Evolutionary conservation across 2,797 vertebrate species (phyloP), one percentile per base, ranked within the genome.

Genomic region (Sebastes minor): DNA sequence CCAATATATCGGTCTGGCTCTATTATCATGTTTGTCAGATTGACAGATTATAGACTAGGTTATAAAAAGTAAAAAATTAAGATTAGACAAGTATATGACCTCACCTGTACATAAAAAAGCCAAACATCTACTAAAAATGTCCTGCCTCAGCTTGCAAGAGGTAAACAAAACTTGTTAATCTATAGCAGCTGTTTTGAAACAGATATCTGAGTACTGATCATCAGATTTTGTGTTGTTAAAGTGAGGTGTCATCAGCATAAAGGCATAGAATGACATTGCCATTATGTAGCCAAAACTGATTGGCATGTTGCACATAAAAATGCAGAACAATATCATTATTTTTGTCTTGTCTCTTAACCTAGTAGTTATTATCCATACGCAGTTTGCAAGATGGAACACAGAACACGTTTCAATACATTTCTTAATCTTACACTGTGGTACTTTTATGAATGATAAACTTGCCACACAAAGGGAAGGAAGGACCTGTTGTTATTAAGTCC

Each of bases 241-340:
- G 30, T 53, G 20, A 61, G 46, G 23, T 65, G 49, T 91, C 82
- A 79, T 89, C 86, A 65, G 69, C 86, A 69, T 80, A 86, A 53
- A 71, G 30, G 25, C 2, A 2, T 67, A 79, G 20, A 82, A 32
- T 76, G 18, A 57, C 28, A 66, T 65, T 38, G 4, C 9, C 10
- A 57, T 32, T 73, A 27, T 20, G 5, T 28, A 2, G 4, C 30
- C 38, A 64, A 75, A 38, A 80, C 14, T 12, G 33, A 76, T n/a
- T 0, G 30, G 1, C 6, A 20, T 53, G 9, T 23, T 65, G 6
- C 53, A 57, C 23, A 18, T 65, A 59, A 33, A 30, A 69, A 75
- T 64, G 28, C 20, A 56, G 23, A 55, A 11, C 1, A 57, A 61
- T 0, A 18, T 12, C 1, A 30, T 57, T 23, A 18, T 67, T 42